Evolutionary conservation across 2,113 vertebrate genomes (phyloP), one percentile per base, ranked within the genome.

Genomic region (Melanerpes formicivorus): DNA sequence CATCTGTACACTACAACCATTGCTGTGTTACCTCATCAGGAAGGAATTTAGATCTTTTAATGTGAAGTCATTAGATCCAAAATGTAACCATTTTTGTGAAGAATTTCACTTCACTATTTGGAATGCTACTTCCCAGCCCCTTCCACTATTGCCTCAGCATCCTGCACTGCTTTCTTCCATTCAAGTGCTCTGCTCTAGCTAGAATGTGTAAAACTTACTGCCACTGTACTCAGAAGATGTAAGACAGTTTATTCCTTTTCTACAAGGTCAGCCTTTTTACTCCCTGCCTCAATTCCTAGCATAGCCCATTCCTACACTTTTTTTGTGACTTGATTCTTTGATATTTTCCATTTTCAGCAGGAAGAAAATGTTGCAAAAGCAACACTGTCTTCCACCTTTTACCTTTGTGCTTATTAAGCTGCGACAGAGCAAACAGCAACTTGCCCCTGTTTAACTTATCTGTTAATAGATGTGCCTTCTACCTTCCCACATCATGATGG

Each of bases 31-130:
- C 60, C 74, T 84, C 59, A 90, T 87, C 82, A 93, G 63, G 56
- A 91, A 86, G 44, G 85, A 93, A 95, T 93, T 88, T 91, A 23
- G 40, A 88, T 60, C 48, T 92, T 91, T 91, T 75, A 77, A 90
- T 95, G 83, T 78, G 37, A 81, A 88, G 37, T 63, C 79, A 88
- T 46, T 84, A 27, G 46, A 46, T 70, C 21, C 90, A 90, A 78
- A 87, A 62, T 14, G 78, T 29, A 91, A 72, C 29, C 83, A 18
- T 25, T 89, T 87, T 80, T 78, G 59, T 69, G 14, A 56, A 83
- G 44, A 54, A 90, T 54, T 87, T 74, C 40, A 84, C 32, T 67
- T 63, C 19, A 73, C 21, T 65, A 37, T 58, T 82, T 48, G 48
- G 27, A 52, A 63, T 19, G 59, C 30, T 17, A 34, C 25, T 9